A percentile compares a stretch with the other conserved stretches of the same genome.
phyloP scores from a whole-genome alignment of 1,140 invertebrate species.

The Eciton burchellii region DNA sequence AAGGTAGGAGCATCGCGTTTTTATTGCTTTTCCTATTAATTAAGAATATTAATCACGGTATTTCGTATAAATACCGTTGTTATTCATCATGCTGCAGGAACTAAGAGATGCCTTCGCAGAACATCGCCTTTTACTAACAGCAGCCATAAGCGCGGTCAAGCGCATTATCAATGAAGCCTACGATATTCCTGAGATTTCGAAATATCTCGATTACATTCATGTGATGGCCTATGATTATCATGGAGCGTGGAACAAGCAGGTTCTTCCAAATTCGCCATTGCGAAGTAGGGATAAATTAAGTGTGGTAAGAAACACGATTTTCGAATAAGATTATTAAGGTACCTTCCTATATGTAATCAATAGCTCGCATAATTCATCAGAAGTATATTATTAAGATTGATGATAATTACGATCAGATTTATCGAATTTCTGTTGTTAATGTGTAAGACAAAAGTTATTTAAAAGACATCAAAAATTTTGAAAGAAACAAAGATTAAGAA shows the following conservation, averaged over 20 bases:
- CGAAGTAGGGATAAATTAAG: conserved; percentile 84
- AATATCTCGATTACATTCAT: conserved; percentile 93
- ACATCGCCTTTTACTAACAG: conserved; percentile 88
- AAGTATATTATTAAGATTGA: too few relatives aligned
- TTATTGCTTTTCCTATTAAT: background rate
- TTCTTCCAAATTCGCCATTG: conserved; percentile 91
- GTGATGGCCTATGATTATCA: conserved; percentile 97
- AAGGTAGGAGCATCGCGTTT: conserved; percentile 86
- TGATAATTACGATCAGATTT: too few relatives aligned
- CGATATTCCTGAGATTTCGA: conserved; percentile 90
- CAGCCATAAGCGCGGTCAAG: conserved; percentile 91
- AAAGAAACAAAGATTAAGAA: too few relatives aligned
- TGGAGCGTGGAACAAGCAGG: conserved; percentile 91
- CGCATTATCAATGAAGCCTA: conserved; percentile 91
- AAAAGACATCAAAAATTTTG: too few relatives aligned
- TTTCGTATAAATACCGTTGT: background rate
- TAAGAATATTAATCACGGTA: too few relatives aligned
- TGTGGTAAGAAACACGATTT: conserved; percentile 85
- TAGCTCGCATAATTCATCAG: background rate
- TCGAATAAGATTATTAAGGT: background rate
- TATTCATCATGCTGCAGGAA: conserved; percentile 85
- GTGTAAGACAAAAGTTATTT: too few relatives aligned
- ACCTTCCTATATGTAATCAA: background rate
- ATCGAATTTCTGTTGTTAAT: too few relatives aligned
- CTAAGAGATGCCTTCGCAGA: conserved; percentile 87